Base-by-base conservation (phyloP, 2,888 invertebrate genomes). In the Micropterix aruncella region DNA sequence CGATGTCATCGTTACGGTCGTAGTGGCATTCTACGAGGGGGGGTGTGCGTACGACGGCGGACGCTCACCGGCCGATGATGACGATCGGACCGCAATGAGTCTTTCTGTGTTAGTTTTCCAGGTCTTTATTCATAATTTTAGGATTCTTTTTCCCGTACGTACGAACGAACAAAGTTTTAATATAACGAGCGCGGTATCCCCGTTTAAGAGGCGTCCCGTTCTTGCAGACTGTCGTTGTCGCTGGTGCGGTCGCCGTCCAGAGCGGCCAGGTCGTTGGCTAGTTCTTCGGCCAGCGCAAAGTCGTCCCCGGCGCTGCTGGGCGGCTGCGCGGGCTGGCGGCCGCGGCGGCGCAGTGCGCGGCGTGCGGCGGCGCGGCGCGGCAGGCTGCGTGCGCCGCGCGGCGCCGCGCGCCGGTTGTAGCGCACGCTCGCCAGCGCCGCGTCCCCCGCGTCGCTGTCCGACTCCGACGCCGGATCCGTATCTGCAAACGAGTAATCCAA, bases 281-380 rank as follows among this genome's bases (percentile, higher is more conserved):
- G 52, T 44, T 51, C 49, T 40, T 53, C 51, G 45, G 47, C 50
- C 27, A 52, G 52, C 45, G 55, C 52, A 18, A 54, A 68, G 47
- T 70, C 67, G 49, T 68, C 67, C 14, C 72, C 62, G 46, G 68
- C 63, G 48, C 70, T 65, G 3, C 60, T 65, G 37, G 70, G 68
- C 52, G 49, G 69, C 67, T 1, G 52, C 43, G 40, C 45, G 70
- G 65, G 3, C 60, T 65, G 37, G 70, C 59, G 49, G 70, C 67
- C 1, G 68, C 52, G 49, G 69, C 67, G 1, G 52, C 43, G 40
- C 45, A 42, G n/a, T 43, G 60, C 43, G 66, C 67, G 17, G 62
- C 65, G 54, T 65, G 58, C 56, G 57, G n/a, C 12, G 37, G 14
- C 14, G 37, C 4, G 18, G 42, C 38, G 16, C 17, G 41, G 5